Percentiles rank a stretch among this genome's conserved stretches.
Conservation (phyloP, 2,113 vertebrate genomes). For the Chitala chitala region DNA sequence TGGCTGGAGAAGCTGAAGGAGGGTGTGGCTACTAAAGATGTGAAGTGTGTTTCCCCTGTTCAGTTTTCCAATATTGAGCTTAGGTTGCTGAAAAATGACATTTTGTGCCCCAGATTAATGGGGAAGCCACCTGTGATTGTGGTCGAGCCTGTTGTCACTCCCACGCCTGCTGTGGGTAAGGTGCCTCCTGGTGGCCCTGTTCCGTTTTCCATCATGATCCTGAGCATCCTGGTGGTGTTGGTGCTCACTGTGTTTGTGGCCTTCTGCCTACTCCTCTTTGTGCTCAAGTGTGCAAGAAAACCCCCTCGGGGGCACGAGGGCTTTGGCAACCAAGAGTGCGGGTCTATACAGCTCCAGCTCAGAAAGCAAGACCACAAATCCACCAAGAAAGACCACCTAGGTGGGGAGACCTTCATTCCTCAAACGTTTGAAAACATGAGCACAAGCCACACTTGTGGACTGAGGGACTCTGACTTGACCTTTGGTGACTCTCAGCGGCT, state of each 20-base stretch:
- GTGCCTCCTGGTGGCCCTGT: conserved; percentile 87
- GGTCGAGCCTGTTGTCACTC: conserved; percentile 71
- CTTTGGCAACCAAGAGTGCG: conserved; percentile 81
- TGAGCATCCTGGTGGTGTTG: conserved; percentile 93
- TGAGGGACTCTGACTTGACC: conserved; percentile 86
- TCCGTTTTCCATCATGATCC: conserved; percentile 91
- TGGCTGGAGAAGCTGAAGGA: conserved; percentile 91
- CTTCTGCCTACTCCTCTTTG: conserved; percentile 94
- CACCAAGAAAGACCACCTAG: conserved; percentile 80
- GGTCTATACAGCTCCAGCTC: conserved; percentile 85
- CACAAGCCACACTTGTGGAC: conserved; percentile 88
- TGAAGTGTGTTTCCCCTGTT: conserved; percentile 87
- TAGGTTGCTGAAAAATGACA: conserved; percentile 88
- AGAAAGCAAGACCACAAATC: conserved; percentile 81
- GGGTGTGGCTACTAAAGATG: conserved; percentile 83
- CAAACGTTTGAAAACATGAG: conserved; percentile 96
- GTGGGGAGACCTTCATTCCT: conserved; percentile 87
- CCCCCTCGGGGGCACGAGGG: conserved; percentile 82
- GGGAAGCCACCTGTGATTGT: conserved; percentile 77
- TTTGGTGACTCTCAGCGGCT: conserved; percentile 85
- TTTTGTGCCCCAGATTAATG: conserved; percentile 87
- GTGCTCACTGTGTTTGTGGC: conserved; percentile 96
- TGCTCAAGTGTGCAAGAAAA: conserved; percentile 91
- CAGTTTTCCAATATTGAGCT: conserved; percentile 91
- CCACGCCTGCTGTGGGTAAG: conserved; percentile 75